Percentiles rank a stretch among this genome's conserved stretches.
Conservation (phyloP, 1,140 invertebrate species). For the Pemphigus obesinymphae region DNA sequence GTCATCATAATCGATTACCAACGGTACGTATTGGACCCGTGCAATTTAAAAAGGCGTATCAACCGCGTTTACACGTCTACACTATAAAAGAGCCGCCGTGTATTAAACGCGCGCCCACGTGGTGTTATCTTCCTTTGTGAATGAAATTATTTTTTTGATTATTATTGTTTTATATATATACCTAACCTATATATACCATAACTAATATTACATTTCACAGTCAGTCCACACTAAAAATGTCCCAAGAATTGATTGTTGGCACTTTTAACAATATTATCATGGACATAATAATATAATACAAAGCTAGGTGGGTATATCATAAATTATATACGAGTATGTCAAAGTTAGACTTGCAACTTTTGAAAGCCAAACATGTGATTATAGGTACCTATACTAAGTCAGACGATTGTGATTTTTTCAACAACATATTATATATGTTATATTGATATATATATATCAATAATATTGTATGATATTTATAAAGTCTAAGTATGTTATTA, state of each 20-base stretch:
- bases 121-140: neutral
- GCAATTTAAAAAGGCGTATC: slow-evolving; percentile 21
- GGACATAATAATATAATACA: too few relatives aligned
- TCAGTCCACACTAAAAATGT: neutral
- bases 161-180: neutral
- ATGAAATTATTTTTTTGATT: neutral
- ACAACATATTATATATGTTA: neutral
- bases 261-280: too few relatives aligned
- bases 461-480: neutral
- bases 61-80: neutral
- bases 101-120: neutral
- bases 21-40: neutral
- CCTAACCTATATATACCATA: too few relatives aligned
- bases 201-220: neutral
- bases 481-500: neutral
- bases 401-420: neutral
- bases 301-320: neutral
- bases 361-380: too few relatives aligned
- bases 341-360: neutral
- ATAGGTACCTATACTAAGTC: too few relatives aligned
- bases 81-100: neutral
- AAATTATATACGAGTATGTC: neutral
- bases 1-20: slow-evolving; percentile 24
- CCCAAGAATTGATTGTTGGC: neutral
- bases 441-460: too few relatives aligned